Conservation (phyloP, 2,888 invertebrate species). For the Pteria penguin region DNA sequence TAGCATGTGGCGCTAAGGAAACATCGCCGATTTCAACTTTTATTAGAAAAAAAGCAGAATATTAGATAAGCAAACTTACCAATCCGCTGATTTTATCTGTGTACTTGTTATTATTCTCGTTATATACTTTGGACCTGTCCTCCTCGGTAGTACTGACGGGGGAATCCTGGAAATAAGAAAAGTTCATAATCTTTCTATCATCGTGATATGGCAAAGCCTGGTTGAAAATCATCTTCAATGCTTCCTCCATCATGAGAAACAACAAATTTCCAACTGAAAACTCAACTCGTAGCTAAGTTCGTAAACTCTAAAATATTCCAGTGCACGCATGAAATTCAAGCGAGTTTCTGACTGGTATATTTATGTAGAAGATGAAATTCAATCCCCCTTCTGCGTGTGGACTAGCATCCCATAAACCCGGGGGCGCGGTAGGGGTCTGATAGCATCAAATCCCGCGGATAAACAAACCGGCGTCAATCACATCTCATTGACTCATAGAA, state of each 20-base stretch:
- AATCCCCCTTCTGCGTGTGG: slow-evolving; percentile 23
- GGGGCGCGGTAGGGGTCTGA: slow-evolving; percentile 10
- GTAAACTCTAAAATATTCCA: neutral
- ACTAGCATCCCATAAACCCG: slow-evolving; percentile 27
- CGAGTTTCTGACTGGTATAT: neutral
- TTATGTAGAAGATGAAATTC: slow-evolving; percentile 24
- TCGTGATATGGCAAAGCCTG: neutral
- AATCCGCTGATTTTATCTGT: slow-evolving; percentile 14
- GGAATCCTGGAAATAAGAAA: slow-evolving; percentile 6
- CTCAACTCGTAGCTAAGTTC: no score
- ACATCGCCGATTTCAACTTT: no score
- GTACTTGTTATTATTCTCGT: slow-evolving; percentile 1
- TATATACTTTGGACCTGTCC: slow-evolving; percentile 1
- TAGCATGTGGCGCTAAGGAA: no score
- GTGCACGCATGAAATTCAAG: neutral
- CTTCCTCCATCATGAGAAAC: neutral
- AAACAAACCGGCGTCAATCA: neutral
- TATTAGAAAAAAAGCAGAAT: no score
- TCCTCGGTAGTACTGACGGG: neutral
- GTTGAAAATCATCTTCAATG: neutral
- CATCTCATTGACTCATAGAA: no score
- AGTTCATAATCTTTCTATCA: neutral
- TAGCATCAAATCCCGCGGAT: neutral
- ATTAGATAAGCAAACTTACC: no score
- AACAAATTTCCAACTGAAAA: no score